These are phyloP conservation scores for Hydrolagus affinis DNA, from an alignment of 2,113 vertebrate genomes.

Conservation along the genomic window DNA sequence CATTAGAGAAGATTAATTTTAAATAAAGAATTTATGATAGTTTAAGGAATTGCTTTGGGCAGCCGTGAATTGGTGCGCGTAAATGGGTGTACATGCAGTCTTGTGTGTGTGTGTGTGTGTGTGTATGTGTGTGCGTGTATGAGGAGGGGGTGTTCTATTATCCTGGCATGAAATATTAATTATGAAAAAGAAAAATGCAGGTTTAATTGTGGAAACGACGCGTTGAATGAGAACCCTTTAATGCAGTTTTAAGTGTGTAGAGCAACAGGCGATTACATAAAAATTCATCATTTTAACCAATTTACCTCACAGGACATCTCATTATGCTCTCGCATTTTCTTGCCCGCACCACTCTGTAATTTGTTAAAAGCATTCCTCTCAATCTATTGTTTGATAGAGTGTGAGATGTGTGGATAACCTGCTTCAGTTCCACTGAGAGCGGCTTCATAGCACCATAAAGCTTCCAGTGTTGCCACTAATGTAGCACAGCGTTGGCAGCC, in stretches of 20 bases:
- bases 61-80: background rate
- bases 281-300: background rate
- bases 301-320: background rate
- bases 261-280: background rate
- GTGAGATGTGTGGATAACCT: no score
- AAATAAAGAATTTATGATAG: background rate
- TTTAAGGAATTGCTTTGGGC: background rate
- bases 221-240: background rate
- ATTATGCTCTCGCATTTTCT: background rate
- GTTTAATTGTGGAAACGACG: background rate
- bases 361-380: background rate
- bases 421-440: no score
- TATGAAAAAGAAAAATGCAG: background rate
- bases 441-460: no score
- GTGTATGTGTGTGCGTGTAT: no score
- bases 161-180: background rate
- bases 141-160: background rate
- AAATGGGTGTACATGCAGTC: no score
- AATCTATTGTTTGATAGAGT: background rate
- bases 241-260: background rate
- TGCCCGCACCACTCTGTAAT: background rate
- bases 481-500: background rate
- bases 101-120: no score
- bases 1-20: slow-evolving; percentile 22
- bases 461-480: background rate